These are phyloP conservation scores for Leptinotarsa peninsularis DNA, from an alignment of 2,888 invertebrate species.

Conservation along the genomic window DNA sequence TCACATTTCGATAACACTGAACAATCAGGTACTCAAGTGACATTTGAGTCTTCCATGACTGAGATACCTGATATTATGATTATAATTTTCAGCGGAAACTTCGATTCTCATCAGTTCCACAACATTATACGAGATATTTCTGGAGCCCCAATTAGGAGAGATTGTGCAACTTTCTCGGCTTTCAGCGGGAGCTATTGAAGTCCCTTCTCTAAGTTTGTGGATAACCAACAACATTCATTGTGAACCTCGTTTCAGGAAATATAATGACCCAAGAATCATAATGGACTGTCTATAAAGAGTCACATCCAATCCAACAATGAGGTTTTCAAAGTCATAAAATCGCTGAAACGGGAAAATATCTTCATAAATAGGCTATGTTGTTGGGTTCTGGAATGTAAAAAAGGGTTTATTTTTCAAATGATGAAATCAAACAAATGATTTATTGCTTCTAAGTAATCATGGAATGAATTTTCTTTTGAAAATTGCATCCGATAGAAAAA, in stretches of 20 bases:
- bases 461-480: too few species aligned
- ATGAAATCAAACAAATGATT: too few species aligned
- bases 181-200: neutral
- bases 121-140: neutral
- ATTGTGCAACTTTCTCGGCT: conserved; percentile 1
- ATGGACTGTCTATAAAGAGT: neutral
- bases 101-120: neutral
- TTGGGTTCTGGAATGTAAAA: neutral
- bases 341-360: neutral
- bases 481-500: too few species aligned
- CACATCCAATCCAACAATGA: neutral
- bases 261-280: neutral
- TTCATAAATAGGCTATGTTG: neutral
- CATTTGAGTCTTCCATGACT: too few species aligned
- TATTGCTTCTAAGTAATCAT: too few species aligned
- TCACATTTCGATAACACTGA: too few species aligned
- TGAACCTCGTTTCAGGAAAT: neutral
- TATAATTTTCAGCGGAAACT: too few species aligned
- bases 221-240: neutral
- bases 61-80: too few species aligned
- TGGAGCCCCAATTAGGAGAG: neutral
- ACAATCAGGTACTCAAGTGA: too few species aligned
- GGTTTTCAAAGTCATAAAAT: neutral
- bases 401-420: neutral
- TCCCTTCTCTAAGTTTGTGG: conserved; percentile 5